Evolutionary conservation across 2,113 vertebrate genomes (phyloP).

Genomic region (Muscicapa adusta): DNA sequence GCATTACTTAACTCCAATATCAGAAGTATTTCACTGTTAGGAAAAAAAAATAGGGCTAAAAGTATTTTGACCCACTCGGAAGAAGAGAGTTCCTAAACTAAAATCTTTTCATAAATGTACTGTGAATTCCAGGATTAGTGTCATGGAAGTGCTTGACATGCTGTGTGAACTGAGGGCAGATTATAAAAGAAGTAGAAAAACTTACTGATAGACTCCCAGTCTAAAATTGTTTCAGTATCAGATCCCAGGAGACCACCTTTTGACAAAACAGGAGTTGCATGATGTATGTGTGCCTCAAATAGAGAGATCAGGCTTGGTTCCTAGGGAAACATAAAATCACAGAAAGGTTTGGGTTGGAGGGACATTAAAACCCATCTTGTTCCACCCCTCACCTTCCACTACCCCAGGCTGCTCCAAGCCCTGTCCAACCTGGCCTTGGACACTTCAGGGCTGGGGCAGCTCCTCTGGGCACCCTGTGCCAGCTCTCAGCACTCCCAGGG

Average conservation of each 20-base stretch:
- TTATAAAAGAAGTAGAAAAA: not conserved
- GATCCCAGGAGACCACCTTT: not conserved
- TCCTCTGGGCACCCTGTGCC: not conserved
- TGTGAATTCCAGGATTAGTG: not conserved
- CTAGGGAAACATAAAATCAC: not conserved
- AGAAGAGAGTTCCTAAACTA: not conserved
- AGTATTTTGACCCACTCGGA: not conserved
- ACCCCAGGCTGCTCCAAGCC: not conserved
- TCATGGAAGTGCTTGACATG: not conserved
- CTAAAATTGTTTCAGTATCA: not conserved
- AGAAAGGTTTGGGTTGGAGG: not conserved
- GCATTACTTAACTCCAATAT: not conserved
- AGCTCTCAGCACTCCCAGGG: not conserved
- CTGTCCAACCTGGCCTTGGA: accelerated
- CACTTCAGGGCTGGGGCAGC: not conserved
- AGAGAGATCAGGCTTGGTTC: not conserved
- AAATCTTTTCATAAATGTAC: not conserved
- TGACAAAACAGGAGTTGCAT: not conserved
- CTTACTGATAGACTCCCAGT: not conserved
- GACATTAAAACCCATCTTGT: not conserved
- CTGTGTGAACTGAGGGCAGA: not conserved
- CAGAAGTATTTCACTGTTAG: not conserved
- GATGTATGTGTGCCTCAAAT: not conserved
- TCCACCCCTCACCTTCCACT: not conserved
- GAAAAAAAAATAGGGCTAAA: not conserved